Evolutionary conservation across 2,888 invertebrate genomes (phyloP).

Genomic region (Leptinotarsa tumamoca): DNA sequence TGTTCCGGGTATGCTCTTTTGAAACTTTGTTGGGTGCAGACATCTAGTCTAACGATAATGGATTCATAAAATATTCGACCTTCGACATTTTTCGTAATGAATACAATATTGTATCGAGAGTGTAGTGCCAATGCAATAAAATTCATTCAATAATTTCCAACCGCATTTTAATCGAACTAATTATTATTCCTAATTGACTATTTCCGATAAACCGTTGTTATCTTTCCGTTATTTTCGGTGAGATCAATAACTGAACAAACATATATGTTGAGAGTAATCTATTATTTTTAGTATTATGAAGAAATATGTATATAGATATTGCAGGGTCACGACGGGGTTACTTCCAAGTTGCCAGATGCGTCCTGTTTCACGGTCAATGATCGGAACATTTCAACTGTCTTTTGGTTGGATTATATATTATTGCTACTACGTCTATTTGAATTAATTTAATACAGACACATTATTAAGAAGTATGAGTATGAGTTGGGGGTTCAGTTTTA

Average conservation of each 20-base stretch:
- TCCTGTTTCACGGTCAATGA: constrained; percentile 54
- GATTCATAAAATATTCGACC: background rate
- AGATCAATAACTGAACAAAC: constrained; percentile 40
- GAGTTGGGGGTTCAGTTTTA: no score
- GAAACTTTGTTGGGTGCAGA: no score
- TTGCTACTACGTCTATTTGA: background rate
- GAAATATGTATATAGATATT: constrained; percentile 43
- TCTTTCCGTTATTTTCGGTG: constrained; percentile 35
- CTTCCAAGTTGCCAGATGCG: constrained; percentile 47
- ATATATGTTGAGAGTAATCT: constrained; percentile 32
- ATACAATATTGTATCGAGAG: background rate
- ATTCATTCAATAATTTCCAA: constrained; percentile 16
- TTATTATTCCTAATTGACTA: constrained; percentile 31
- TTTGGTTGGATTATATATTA: constrained; percentile 36
- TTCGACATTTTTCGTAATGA: background rate
- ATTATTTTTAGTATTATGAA: constrained; percentile 48
- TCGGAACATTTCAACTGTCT: constrained; percentile 52
- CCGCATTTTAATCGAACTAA: constrained; percentile 17
- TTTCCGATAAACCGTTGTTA: constrained; percentile 29
- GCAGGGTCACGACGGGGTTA: constrained; percentile 48
- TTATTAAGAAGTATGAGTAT: no score
- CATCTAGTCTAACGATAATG: no score
- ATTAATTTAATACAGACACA: no score
- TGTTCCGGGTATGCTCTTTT: no score
- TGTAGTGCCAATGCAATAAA: background rate